phyloP scores from a whole-genome alignment of 2,888 invertebrate genomes.

The Dione vanillae region DNA sequence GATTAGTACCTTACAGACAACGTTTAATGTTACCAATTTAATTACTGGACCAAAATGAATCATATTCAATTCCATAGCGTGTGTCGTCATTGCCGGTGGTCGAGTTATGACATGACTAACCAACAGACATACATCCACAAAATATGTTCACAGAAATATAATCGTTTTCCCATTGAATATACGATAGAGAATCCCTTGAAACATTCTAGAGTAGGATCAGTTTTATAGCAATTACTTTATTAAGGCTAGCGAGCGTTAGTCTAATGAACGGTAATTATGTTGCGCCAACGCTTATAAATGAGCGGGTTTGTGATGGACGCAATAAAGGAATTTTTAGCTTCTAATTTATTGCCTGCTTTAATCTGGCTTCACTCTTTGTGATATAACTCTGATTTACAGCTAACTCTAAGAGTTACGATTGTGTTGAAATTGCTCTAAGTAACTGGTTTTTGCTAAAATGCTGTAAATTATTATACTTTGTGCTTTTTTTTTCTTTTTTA shows the following conservation, averaged over 20 bases:
- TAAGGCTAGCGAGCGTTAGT: conserved; percentile 63
- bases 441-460: not conserved
- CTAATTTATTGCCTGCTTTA: conserved; percentile 38
- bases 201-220: conserved; percentile 28
- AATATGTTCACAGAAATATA: conserved; percentile 15
- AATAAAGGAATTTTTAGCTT: conserved; percentile 42
- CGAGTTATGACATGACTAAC: conserved; percentile 40
- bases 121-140: conserved; percentile 8
- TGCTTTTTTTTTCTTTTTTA: too few relatives aligned
- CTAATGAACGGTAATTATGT: conserved; percentile 76
- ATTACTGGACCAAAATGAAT: conserved; percentile 48
- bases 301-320: conserved; percentile 46
- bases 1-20: conserved; percentile 21
- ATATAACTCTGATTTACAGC: conserved; percentile 27
- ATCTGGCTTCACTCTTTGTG: conserved; percentile 28
- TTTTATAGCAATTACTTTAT: conserved; percentile 70
- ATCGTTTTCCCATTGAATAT: not conserved
- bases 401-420: conserved; percentile 1
- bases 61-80: conserved; percentile 46
- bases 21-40: conserved; percentile 42
- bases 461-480: not conserved
- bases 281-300: conserved; percentile 59
- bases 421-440: not conserved
- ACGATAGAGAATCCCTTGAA: conserved; percentile 31
- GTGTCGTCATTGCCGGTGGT: conserved; percentile 46